Evolutionary conservation across 2,888 invertebrate genomes (phyloP).

Genomic region (Cecidostiba fungosa): DNA sequence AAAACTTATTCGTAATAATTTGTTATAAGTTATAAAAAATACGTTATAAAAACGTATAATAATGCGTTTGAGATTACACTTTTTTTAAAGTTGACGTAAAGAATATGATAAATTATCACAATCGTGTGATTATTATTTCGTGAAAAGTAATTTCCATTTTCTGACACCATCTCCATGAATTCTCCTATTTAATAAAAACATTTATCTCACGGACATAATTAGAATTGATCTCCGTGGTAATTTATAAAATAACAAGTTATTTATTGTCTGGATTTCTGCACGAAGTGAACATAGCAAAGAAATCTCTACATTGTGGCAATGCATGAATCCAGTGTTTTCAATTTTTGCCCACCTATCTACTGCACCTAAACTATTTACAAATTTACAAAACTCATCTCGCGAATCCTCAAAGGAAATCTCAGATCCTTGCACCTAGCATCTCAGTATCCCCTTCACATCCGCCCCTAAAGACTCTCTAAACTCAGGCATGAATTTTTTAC

Average conservation of each 20-base stretch:
- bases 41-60: background rate
- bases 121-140: no score
- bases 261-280: slow-evolving; percentile 14
- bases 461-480: background rate
- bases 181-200: background rate
- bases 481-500: slow-evolving; percentile 20
- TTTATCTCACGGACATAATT: no score
- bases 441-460: slow-evolving; percentile 20
- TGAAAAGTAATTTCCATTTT: background rate
- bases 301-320: background rate
- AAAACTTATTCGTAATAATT: background rate
- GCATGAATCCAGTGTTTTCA: background rate
- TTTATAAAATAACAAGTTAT: background rate
- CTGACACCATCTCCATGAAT: background rate
- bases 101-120: no score
- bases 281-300: background rate
- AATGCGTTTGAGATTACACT: background rate
- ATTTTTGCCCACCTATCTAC: slow-evolving; percentile 10
- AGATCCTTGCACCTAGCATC: background rate
- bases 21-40: background rate
- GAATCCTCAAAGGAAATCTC: slow-evolving; percentile 19
- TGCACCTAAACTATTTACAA: slow-evolving; percentile 47
- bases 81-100: background rate
- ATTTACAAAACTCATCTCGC: slow-evolving; percentile 59
- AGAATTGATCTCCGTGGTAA: background rate